Evolutionary conservation across 1,140 invertebrate genomes (phyloP).

Genomic region (Diorhabda sublineata): DNA sequence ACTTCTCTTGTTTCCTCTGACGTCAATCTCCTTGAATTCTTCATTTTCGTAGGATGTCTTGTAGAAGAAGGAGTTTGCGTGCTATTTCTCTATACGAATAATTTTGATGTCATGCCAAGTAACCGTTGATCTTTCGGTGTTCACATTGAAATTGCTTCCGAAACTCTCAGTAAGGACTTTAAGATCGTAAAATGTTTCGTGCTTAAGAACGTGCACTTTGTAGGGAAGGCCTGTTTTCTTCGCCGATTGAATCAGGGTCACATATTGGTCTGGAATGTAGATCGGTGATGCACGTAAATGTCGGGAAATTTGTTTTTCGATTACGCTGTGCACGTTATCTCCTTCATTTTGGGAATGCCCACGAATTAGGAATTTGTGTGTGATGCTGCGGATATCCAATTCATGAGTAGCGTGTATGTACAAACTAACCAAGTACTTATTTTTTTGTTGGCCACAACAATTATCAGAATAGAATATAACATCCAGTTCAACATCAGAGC

Average conservation of each 20-base stretch:
- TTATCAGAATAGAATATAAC: slow-evolving; percentile 44
- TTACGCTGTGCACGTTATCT: slow-evolving; percentile 43
- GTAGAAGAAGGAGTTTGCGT: slow-evolving; percentile 5
- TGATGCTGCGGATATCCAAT: slow-evolving; percentile 20
- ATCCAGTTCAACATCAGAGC: slow-evolving; percentile 20
- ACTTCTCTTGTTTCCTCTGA: neutral
- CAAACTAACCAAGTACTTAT: slow-evolving; percentile 41
- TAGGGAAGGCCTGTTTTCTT: slow-evolving; percentile 31
- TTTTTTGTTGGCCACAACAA: slow-evolving; percentile 46
- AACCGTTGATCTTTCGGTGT: neutral
- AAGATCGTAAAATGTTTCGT: slow-evolving; percentile 28
- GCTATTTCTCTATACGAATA: slow-evolving; percentile 5
- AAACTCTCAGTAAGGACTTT: neutral
- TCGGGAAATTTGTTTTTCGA: slow-evolving; percentile 44
- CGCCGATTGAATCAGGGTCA: slow-evolving; percentile 19
- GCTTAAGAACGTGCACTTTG: slow-evolving; percentile 31
- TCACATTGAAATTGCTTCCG: slow-evolving; percentile 3
- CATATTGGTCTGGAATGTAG: slow-evolving; percentile 27
- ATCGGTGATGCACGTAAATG: slow-evolving; percentile 32
- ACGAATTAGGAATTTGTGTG: slow-evolving; percentile 10
- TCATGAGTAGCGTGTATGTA: slow-evolving; percentile 39
- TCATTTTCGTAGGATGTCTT: slow-evolving; percentile 4
- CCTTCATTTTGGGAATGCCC: slow-evolving; percentile 22
- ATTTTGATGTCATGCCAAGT: slow-evolving; percentile 13
- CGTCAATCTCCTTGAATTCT: neutral